Evolutionary conservation across 2,113 vertebrate genomes (phyloP).

Genomic region (Raja brachyura): DNA sequence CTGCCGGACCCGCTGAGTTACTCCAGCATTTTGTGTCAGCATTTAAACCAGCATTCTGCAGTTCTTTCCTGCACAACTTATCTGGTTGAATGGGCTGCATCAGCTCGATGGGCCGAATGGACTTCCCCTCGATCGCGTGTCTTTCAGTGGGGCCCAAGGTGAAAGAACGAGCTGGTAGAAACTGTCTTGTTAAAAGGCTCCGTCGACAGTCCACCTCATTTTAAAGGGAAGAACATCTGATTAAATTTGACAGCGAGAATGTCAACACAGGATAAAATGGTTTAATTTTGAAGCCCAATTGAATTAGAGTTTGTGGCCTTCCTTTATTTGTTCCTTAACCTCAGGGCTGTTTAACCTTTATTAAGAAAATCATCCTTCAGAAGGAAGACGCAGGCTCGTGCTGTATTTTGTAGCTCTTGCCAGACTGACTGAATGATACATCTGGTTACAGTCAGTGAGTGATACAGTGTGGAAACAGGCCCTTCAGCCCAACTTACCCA

Average conservation of each 20-base stretch:
- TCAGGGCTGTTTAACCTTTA: slow-evolving; percentile 6
- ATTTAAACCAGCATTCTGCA: too few species aligned
- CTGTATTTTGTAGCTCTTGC: background rate
- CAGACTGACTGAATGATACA: background rate
- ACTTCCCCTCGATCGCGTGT: too few species aligned
- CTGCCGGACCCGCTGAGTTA: too few species aligned
- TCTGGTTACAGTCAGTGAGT: too few species aligned
- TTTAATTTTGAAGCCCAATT: slow-evolving; percentile 9
- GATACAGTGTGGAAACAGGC: too few species aligned
- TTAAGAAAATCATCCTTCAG: slow-evolving; percentile 30
- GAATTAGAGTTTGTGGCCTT: background rate
- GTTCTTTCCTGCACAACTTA: too few species aligned
- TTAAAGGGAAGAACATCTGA: background rate
- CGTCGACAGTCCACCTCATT: background rate
- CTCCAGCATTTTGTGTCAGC: too few species aligned
- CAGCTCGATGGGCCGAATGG: too few species aligned
- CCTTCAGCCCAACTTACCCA: too few species aligned
- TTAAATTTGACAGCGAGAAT: background rate
- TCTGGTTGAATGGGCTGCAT: too few species aligned
- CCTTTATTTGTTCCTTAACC: background rate
- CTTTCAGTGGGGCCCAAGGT: too few species aligned
- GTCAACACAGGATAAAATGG: slow-evolving; percentile 18
- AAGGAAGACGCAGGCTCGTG: background rate
- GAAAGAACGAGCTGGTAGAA: background rate
- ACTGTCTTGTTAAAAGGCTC: background rate